phyloP scores from a whole-genome alignment of 1,140 invertebrate genomes.

The Pseudachorutes palmiensis region DNA sequence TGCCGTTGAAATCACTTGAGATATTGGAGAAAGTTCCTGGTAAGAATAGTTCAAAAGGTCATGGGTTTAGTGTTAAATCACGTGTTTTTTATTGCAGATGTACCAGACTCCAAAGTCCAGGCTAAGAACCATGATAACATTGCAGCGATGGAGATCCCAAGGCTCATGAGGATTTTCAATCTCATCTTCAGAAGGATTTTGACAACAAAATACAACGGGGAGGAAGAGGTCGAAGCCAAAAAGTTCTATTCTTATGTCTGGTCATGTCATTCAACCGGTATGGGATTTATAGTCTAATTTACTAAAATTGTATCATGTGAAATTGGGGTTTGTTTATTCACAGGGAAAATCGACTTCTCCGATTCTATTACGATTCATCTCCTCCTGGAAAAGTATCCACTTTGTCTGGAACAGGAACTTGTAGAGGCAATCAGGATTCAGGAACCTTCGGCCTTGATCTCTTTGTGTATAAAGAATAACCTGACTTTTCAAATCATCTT shows the following conservation, averaged over 20 bases:
- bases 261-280: background rate
- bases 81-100: no score
- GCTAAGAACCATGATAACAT: background rate
- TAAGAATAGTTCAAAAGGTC: no score
- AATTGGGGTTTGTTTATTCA: background rate
- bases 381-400: background rate
- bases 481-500: background rate
- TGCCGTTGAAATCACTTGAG: background rate
- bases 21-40: no score
- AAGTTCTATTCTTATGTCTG: background rate
- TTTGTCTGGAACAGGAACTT: background rate
- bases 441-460: background rate
- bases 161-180: background rate
- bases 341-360: constrained; percentile 1
- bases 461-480: background rate
- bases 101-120: no score
- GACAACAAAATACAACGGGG: background rate
- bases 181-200: background rate
- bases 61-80: no score
- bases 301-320: no score
- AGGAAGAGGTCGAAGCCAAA: background rate
- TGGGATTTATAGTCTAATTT: no score
- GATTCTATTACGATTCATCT: background rate
- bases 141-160: background rate
- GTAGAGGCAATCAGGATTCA: background rate